phyloP scores from a whole-genome alignment of 1,140 invertebrate genomes.

The Nasonia longicornis region DNA sequence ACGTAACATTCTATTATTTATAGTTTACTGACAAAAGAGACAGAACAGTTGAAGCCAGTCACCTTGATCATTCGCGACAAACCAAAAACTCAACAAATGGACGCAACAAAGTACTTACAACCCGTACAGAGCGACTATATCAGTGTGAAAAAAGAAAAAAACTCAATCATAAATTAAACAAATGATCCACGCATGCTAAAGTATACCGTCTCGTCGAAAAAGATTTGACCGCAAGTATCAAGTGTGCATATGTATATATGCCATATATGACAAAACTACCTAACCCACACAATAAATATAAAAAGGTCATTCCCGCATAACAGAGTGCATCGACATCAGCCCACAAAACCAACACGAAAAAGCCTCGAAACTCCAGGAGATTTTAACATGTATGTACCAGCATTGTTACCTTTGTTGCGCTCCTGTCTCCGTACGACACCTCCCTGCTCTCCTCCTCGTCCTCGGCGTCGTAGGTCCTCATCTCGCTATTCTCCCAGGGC shows the following conservation, averaged over 20 bases:
- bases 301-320: background rate
- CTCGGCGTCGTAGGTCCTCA: slow-evolving; percentile 14
- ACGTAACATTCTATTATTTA: background rate
- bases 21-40: slow-evolving; percentile 3
- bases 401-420: slow-evolving; percentile 32
- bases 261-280: background rate
- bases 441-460: slow-evolving; percentile 45
- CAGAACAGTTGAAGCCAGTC: background rate
- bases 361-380: slow-evolving; percentile 5
- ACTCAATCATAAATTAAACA: background rate
- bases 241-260: too few species aligned
- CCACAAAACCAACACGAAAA: background rate
- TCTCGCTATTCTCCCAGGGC: slow-evolving; percentile 57
- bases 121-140: background rate
- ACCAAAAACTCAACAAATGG: background rate
- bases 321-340: background rate
- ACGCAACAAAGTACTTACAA: background rate
- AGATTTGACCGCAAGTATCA: background rate
- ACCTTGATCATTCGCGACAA: background rate
- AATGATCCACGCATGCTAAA: background rate
- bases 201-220: background rate
- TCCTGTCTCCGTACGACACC: slow-evolving; percentile 37
- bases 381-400: slow-evolving; percentile 45
- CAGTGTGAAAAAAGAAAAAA: background rate
- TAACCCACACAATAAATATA: background rate